Evolutionary conservation across 2,797 vertebrate species (phyloP).

Genomic region (Crenuchus spilurus): DNA sequence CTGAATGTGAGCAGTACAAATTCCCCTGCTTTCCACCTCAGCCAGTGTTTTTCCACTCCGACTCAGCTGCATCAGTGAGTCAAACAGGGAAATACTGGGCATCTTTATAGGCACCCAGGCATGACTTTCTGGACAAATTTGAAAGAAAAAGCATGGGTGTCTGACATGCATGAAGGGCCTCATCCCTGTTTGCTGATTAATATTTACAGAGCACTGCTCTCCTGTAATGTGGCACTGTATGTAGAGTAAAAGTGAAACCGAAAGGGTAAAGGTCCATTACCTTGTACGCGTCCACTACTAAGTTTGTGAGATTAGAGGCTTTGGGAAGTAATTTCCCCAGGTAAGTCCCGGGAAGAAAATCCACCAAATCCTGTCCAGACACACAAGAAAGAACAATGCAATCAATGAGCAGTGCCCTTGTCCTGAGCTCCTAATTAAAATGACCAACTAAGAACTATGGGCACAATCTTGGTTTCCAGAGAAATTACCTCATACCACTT

Average conservation of each 20-base stretch:
- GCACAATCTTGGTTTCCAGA: constrained; percentile 22
- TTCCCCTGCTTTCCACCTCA: constrained; percentile 1
- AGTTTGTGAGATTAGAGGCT: constrained; percentile 89
- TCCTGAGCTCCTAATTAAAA: not conserved
- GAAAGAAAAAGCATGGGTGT: constrained; percentile 10
- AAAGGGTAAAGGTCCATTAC: constrained; percentile 67
- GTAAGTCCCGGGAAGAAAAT: constrained; percentile 87
- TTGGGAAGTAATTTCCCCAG: constrained; percentile 89
- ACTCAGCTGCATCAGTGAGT: constrained; percentile 17
- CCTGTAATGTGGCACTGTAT: not conserved
- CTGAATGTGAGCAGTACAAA: constrained; percentile 11
- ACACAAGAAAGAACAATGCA: not conserved
- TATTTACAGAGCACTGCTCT: not conserved
- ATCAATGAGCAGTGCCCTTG: not conserved
- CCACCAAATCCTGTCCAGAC: constrained; percentile 70
- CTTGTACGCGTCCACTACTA: constrained; percentile 95
- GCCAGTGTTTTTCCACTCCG: constrained; percentile 11
- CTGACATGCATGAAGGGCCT: not conserved
- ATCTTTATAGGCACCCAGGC: not conserved
- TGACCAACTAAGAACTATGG: not conserved
- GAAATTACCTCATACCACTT: constrained; percentile 95
- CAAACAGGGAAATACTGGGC: constrained; percentile 24
- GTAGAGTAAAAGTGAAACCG: constrained; percentile 17
- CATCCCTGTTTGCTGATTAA: not conserved
- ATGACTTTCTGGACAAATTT: constrained; percentile 17